Percentiles rank a stretch among this genome's conserved stretches.
phyloP scores from a whole-genome alignment of 1,140 invertebrate genomes.

The Camponotus vicinus region DNA sequence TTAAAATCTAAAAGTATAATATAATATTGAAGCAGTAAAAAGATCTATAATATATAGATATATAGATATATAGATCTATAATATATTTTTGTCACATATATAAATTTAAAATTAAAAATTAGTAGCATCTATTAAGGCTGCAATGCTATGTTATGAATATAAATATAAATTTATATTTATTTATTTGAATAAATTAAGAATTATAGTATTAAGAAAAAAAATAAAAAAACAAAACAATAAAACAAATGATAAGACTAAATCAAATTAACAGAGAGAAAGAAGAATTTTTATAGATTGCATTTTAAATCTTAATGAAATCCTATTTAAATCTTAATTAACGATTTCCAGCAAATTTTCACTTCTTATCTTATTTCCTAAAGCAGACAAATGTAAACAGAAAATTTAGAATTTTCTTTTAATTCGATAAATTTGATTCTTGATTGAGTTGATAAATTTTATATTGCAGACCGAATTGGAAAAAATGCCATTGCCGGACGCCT shows the following conservation, averaged over 20 bases:
- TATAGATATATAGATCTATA: too few species aligned
- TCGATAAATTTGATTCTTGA: background rate
- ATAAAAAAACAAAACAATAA: background rate
- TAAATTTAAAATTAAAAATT: background rate
- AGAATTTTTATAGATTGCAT: background rate
- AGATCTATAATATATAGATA: too few species aligned
- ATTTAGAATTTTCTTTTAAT: background rate
- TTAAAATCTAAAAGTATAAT: slow-evolving; percentile 1
- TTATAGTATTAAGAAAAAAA: background rate
- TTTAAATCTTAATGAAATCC: background rate
- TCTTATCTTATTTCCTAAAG: background rate
- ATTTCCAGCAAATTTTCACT: background rate
- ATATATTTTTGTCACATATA: background rate
- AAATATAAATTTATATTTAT: background rate
- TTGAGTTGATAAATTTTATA: too few species aligned
- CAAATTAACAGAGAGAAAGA: background rate
- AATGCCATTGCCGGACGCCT: slow-evolving; percentile 91
- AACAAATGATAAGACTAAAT: background rate
- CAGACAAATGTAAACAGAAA: too few species aligned
- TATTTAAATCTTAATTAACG: background rate
- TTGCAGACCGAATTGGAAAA: slow-evolving; percentile 91
- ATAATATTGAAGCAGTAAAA: background rate
- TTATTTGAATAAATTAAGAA: background rate
- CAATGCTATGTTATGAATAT: background rate
- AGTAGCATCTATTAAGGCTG: background rate